phyloP scores from a whole-genome alignment of 2,797 vertebrate genomes.

The Aselliscus stoliczkanus region DNA sequence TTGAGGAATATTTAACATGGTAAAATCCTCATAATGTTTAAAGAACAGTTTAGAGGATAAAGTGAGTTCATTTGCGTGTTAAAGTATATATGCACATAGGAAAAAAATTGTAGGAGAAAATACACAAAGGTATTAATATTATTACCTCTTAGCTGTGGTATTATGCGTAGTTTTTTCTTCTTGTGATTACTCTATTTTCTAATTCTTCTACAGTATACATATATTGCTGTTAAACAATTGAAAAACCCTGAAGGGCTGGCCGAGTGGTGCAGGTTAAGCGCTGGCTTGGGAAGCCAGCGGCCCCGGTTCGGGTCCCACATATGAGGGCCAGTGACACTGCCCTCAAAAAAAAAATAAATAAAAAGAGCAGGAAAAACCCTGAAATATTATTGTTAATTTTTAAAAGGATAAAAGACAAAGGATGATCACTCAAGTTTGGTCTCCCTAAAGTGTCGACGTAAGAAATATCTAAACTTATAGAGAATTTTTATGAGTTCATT shows the following conservation, averaged over 20 bases:
- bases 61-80: background rate
- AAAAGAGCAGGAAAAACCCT: background rate
- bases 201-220: background rate
- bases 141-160: background rate
- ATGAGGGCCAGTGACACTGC: too few relatives aligned
- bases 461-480: too few relatives aligned
- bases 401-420: background rate
- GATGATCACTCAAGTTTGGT: background rate
- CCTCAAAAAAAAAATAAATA: too few relatives aligned
- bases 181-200: background rate
- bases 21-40: constrained; percentile 5
- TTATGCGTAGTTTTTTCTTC: background rate
- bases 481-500: too few relatives aligned
- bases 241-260: background rate
- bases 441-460: background rate
- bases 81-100: background rate
- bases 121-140: background rate
- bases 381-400: background rate
- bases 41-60: constrained; percentile 26
- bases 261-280: too few relatives aligned
- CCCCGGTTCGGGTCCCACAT: too few relatives aligned
- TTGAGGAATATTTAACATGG: background rate
- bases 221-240: background rate
- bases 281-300: too few relatives aligned
- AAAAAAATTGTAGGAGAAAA: background rate